A percentile compares a stretch with the other conserved stretches of the same genome.
Conservation (phyloP, 2,888 invertebrate genomes). For the Boloria euphrosyne region DNA sequence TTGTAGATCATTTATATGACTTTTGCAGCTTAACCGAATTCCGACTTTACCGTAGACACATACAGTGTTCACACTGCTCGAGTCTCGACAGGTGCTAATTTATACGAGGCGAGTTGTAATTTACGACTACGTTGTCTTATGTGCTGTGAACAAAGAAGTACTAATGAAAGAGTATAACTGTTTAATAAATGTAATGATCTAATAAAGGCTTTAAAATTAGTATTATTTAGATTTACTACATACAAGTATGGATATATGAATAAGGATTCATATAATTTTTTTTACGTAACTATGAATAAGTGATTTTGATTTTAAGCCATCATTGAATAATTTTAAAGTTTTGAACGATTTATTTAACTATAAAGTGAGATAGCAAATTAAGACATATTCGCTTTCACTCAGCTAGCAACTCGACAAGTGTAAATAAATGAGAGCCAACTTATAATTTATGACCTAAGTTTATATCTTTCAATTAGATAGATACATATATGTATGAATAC, state of each 20-base stretch:
- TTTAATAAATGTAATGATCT: slow-evolving; percentile 20
- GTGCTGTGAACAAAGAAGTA: slow-evolving; percentile 40
- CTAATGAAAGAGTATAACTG: slow-evolving; percentile 36
- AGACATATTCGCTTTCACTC: not conserved
- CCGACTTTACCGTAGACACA: slow-evolving; percentile 33
- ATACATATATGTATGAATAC: too few relatives aligned
- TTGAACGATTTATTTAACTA: too few relatives aligned
- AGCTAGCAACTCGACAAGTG: not conserved
- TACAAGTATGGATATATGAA: not conserved
- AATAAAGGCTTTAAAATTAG: slow-evolving; percentile 1
- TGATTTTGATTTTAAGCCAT: not conserved
- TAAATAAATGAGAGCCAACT: not conserved
- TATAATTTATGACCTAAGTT: not conserved
- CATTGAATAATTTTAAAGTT: too few relatives aligned
- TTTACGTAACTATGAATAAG: not conserved
- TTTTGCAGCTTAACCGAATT: slow-evolving; percentile 1
- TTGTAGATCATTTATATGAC: not conserved
- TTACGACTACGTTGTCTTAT: slow-evolving; percentile 50
- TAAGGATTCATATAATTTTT: too few relatives aligned
- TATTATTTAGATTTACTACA: too few relatives aligned
- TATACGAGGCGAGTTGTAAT: slow-evolving; percentile 52
- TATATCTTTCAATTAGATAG: not conserved
- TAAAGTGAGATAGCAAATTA: not conserved
- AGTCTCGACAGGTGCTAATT: slow-evolving; percentile 57
- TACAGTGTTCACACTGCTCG: slow-evolving; percentile 41